Conservation (phyloP, 2,797 vertebrate genomes). For the Mormyrops attenuatus region DNA sequence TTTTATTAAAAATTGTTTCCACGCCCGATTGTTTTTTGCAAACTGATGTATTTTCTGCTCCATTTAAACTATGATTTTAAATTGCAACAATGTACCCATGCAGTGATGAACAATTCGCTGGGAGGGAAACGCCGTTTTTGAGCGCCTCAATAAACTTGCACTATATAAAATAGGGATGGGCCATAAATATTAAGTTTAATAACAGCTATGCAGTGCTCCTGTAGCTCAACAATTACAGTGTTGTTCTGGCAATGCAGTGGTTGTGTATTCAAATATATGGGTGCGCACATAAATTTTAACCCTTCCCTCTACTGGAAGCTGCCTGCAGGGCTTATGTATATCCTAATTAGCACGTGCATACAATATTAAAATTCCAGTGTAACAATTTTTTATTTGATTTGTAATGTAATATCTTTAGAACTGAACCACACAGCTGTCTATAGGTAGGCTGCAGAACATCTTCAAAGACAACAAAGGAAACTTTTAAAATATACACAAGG, state of each 20-base stretch:
- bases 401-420: neutral
- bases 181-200: neutral
- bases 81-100: neutral
- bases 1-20: slow-evolving; percentile 12
- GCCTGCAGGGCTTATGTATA: neutral
- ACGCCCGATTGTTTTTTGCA: neutral
- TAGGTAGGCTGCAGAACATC: neutral
- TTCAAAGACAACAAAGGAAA: neutral
- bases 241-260: neutral
- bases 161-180: neutral
- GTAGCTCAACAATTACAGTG: neutral
- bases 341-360: neutral
- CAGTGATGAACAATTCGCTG: neutral
- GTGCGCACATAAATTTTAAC: neutral
- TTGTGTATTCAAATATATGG: neutral
- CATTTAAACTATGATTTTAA: neutral
- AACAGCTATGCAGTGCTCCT: neutral
- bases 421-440: neutral
- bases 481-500: neutral
- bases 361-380: neutral
- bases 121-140: neutral
- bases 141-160: neutral
- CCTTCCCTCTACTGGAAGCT: neutral
- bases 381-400: neutral
- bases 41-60: neutral